Evolutionary conservation across 2,113 vertebrate species (phyloP), one percentile per base, ranked within the genome.

Genomic region (Megaleporinus macrocephalus): DNA sequence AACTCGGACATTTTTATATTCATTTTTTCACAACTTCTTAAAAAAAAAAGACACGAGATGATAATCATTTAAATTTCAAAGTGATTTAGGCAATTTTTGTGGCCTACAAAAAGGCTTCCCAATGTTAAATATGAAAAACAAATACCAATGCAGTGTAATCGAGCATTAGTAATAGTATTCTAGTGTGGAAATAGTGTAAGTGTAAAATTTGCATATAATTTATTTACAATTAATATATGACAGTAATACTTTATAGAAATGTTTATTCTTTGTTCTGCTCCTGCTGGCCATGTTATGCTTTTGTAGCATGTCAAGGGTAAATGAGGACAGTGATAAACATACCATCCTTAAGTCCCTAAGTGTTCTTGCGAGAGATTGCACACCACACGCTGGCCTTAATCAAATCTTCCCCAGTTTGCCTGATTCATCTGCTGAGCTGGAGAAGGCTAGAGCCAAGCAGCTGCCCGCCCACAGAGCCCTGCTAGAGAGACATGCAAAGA

Each of bases 291-390:
- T 69, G 24, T 62, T 27, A 24, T 15, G 10, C 73, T 82, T 70
- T 13, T 4, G 33, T n/a, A 29, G 22, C n/a, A 24, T 73, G 11
- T 62, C 5, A 41, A n/a, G 63, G 63, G 24, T 70, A 76, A 79
- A 74, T 84, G 71, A 30, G 68, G 59, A 74, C 30, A 51, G 57
- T 59, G 76, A 80, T 76, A 80, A 70, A 41, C 76, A 80, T 76
- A 30, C 49, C 27, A 51, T 16, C 53, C 51, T 68, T 81, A 1
- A 81, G 63, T 9, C 53, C 63, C 53, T 81, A 3, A 81, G 63
- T 76, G 72, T 81, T 70, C 53, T 79, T 66, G 72, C 74, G 72
- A 76, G 66, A 81, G 72, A 44, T 44, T 30, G 72, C 49, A 2
- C 30, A 62, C 47, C 62, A 57, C 29, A 27, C 55, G 24, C n/a